Evolutionary conservation across 2,888 invertebrate species (phyloP).

Genomic region (Metacarcinus magister): DNA sequence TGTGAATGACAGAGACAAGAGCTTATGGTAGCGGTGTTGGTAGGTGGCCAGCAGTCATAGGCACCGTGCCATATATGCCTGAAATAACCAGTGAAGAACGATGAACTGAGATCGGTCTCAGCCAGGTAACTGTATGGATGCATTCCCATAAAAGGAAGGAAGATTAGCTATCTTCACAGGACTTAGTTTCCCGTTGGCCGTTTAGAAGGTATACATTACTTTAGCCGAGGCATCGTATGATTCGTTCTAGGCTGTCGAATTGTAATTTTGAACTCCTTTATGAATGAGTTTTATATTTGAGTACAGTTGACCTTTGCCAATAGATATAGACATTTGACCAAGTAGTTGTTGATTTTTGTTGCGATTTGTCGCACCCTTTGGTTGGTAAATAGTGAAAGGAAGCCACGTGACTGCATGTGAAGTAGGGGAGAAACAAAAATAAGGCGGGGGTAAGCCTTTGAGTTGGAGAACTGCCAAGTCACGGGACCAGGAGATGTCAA

Average conservation of each 20-base stretch:
- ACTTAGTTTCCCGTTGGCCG: background rate
- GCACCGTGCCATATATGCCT: constrained; percentile 29
- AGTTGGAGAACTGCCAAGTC: constrained; percentile 16
- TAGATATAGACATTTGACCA: background rate
- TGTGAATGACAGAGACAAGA: background rate
- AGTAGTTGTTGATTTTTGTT: background rate
- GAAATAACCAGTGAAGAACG: constrained; percentile 17
- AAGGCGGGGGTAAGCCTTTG: background rate
- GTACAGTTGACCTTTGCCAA: background rate
- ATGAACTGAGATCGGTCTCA: background rate
- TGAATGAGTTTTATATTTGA: background rate
- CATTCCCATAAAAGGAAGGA: background rate
- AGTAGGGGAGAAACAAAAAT: background rate
- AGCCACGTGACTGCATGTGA: constrained; percentile 1
- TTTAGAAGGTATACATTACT: background rate
- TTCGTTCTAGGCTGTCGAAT: background rate
- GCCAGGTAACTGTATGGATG: background rate
- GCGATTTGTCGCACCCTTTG: background rate
- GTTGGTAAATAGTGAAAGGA: background rate
- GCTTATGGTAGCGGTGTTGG: background rate
- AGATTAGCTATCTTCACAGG: background rate
- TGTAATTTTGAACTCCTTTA: background rate
- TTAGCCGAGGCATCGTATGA: background rate
- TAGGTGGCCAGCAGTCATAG: background rate
- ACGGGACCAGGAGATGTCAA: background rate